Evolutionary conservation across 2,888 invertebrate genomes (phyloP), one percentile per base, ranked within the genome.

Genomic region (Eilema griseolum): DNA sequence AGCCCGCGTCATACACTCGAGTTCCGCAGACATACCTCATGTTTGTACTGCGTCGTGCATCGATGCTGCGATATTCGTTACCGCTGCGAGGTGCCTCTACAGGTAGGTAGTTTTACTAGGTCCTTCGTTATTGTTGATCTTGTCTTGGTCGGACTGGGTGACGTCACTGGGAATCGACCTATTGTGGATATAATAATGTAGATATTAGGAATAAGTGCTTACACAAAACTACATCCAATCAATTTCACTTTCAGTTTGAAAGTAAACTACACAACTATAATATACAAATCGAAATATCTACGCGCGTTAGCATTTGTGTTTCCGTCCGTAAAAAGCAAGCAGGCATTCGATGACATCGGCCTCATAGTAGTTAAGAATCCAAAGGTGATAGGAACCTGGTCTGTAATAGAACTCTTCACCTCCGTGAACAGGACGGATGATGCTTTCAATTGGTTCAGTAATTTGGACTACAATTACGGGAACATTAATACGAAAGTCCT

Each of bases 31-130:
- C 7, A 3, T 64, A 0, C 92, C 93, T 0, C 83, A 89, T 67
- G 26, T 89, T 3, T 94, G 94, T 71, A 92, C 91, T 0, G 93
- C 92, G 0, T 70, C 75, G 0, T 93, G 92, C 41, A 75, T 93
- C 1, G 81, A 86, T 0, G 57, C 78, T 0, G 85, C 84, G 12
- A 86, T 94, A 57, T 94, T 94, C 66, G 81, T 92, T 10, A 93
- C 93, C 0, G 89, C 93, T 0, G 88, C 90, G 0, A 81, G 89
- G 56, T 94, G 94, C 74, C 75, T 92, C 57, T 73, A 69, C 60
- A 79, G 73, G 93, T 93, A 82, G 16, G 71, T 69, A 5, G 12
- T 37, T 37, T 37, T 1, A 37, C 33, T 37, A 37, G 33, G 33
- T 37, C 33, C 12, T 37, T 37, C 33, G 2, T 37, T 12, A 12